A percentile compares a stretch with the other conserved stretches of the same genome.
Evolutionary conservation across 2,888 invertebrate genomes (phyloP).

Genomic region (Netelia fuscicornis): DNA sequence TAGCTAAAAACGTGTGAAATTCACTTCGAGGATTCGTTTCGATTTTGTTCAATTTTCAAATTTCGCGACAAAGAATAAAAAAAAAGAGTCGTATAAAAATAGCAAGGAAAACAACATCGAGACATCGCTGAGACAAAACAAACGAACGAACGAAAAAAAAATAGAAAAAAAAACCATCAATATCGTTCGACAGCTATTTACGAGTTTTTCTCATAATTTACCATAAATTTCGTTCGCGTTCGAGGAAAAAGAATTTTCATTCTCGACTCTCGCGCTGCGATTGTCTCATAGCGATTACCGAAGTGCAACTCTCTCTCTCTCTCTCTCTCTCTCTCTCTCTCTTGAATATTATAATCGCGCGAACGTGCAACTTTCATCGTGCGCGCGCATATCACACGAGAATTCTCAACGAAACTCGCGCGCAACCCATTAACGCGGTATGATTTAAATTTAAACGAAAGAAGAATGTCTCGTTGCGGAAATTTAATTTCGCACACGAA

Average conservation of each 20-base stretch:
- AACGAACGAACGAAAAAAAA: too few species aligned
- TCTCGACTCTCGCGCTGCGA: constrained; percentile 67
- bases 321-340: constrained; percentile 1
- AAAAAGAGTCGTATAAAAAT: too few species aligned
- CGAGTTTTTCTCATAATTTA: neutral
- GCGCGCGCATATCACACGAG: neutral
- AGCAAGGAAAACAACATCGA: too few species aligned
- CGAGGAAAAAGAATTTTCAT: constrained; percentile 64
- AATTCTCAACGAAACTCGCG: constrained; percentile 28
- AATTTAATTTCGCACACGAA: constrained; percentile 34
- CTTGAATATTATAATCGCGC: constrained; percentile 55
- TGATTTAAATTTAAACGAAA: neutral
- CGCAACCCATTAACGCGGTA: constrained; percentile 8
- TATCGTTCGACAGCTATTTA: too few species aligned
- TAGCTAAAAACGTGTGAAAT: too few species aligned
- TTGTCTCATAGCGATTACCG: constrained; percentile 78
- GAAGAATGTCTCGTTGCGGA: constrained; percentile 49
- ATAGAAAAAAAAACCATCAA: too few species aligned
- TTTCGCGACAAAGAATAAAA: too few species aligned
- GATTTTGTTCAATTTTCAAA: too few species aligned
- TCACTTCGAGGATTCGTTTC: too few species aligned
- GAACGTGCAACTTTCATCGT: constrained; percentile 75
- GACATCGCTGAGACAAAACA: too few species aligned
- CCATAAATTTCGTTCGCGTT: neutral
- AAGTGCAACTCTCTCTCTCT: constrained; percentile 73